Base-by-base conservation (phyloP, 2,113 vertebrate genomes). In the Rhinopithecus roxellana region DNA sequence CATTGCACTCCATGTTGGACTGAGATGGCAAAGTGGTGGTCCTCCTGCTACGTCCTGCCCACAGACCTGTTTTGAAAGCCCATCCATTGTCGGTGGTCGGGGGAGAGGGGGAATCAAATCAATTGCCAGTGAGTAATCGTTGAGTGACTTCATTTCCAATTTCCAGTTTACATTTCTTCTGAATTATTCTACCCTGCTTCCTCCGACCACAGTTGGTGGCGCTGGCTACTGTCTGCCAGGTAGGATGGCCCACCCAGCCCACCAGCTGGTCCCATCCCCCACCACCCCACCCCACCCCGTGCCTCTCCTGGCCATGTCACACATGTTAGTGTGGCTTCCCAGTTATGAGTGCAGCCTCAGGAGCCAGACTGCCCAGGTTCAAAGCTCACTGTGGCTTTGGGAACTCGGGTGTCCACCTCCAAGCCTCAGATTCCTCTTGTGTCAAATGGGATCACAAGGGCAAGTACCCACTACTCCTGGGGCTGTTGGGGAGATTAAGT, bases 51-150 rank as follows among this genome's bases (percentile, higher is more conserved):
- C 32, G 3, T 91, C 38, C 30, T 50, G 45, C 38, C 85, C 40
- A n/a, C 59, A 83, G 83, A 50, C 43, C 78, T 75, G 70, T 48
- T 69, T 48, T 89, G 85, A 93, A 88, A 80, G 35, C 45, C 70
- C 23, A 30, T 48, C 50, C 12, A 27, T 38, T 59, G 48, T 45
- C 52, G 35, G 32, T 48, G 7, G 52, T 2, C 0, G 17, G 50
- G 6, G 0, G 0, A 4, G 27, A 27, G 8, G 0, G 0, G 12
- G 23, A 67, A 8, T 45, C 1, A 67, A 43, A 43, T 18, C 17
- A 25, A 4, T 55, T 38, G 74, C 81, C 23, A 43, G 38, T 74
- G 69, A 83, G 17, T 82, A 75, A 32, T 74, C 57, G 35, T 85
- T 79, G n/a, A n/a, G 27, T 9, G 3, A 57, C 43, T 61, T 92